These are phyloP conservation scores for Falco peregrinus DNA, from an alignment of 2,797 vertebrate species.

Conservation along the genomic window DNA sequence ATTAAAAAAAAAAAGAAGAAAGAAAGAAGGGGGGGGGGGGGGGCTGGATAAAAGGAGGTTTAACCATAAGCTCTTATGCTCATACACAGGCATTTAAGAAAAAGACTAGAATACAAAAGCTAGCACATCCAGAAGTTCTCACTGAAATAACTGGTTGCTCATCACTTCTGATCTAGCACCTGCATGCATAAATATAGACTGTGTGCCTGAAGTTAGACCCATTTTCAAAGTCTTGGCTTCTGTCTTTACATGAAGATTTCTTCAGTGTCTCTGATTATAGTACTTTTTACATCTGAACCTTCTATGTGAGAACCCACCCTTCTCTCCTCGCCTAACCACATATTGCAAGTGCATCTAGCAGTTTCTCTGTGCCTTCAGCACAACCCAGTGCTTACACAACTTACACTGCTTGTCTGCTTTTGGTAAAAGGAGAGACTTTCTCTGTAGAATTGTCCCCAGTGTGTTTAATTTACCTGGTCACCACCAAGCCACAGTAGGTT, in stretches of 20 bases:
- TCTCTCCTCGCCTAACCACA: neutral
- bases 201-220: neutral
- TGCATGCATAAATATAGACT: neutral
- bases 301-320: neutral
- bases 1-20: neutral
- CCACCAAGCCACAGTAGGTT: neutral
- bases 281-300: neutral
- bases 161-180: neutral
- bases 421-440: neutral
- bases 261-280: neutral
- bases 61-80: neutral
- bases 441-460: neutral
- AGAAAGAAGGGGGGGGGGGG: neutral
- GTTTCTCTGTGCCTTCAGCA: neutral
- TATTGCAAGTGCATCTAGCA: neutral
- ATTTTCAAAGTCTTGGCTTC: neutral
- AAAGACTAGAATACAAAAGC: neutral
- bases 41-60: neutral
- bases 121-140: neutral
- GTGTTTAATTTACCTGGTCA: neutral
- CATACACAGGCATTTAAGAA: neutral
- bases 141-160: neutral
- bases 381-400: neutral
- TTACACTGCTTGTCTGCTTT: neutral
- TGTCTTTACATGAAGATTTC: neutral